phyloP scores from a whole-genome alignment of 2,888 invertebrate species.

The Aelia acuminata region DNA sequence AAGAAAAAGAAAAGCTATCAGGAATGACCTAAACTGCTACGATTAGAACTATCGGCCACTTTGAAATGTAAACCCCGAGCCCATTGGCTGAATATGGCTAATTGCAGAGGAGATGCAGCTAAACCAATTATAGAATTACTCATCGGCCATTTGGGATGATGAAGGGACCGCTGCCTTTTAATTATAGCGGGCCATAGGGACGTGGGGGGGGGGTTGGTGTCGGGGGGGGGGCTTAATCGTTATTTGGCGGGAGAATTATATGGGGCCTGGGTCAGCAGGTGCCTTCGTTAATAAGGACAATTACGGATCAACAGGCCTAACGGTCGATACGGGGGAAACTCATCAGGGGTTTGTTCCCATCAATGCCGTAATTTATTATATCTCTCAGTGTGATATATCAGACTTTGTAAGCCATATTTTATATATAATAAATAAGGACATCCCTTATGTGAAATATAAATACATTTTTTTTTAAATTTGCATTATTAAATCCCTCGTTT shows the following conservation, averaged over 20 bases:
- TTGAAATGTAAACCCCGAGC: background rate
- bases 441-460: too few species aligned
- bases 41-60: background rate
- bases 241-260: constrained; percentile 22
- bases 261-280: background rate
- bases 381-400: background rate
- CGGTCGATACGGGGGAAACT: constrained; percentile 1
- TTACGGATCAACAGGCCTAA: constrained; percentile 26
- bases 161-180: background rate
- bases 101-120: background rate
- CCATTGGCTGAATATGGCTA: background rate
- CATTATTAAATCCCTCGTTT: too few species aligned
- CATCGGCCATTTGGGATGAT: background rate
- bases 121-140: constrained; percentile 16
- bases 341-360: background rate
- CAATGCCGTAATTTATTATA: background rate
- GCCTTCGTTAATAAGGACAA: constrained; percentile 35
- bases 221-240: background rate
- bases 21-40: background rate
- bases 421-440: too few species aligned
- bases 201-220: too few species aligned
- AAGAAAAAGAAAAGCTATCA: too few species aligned
- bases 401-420: too few species aligned
- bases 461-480: too few species aligned
- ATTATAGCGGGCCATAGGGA: background rate